Conservation (phyloP, 2,797 vertebrate genomes). For the Knipowitschia caucasica region DNA sequence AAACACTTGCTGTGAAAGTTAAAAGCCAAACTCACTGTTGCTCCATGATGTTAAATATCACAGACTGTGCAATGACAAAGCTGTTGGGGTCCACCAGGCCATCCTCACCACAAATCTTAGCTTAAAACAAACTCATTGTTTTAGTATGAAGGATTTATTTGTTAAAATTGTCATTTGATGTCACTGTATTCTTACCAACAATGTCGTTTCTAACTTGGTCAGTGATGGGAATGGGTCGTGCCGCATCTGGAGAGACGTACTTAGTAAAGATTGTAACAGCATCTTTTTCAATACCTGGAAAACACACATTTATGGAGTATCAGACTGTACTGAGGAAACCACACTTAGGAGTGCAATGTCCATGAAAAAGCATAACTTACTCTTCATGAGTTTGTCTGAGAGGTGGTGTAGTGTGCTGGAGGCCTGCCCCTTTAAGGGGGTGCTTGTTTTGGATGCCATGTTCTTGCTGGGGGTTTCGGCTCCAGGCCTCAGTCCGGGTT, state of each 20-base stretch:
- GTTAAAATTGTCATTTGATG: too few species aligned
- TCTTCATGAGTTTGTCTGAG: constrained; percentile 94
- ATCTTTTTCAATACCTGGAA: constrained; percentile 94
- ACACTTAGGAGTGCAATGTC: too few species aligned
- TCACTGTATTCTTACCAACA: constrained; percentile 81
- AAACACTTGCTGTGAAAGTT: constrained; percentile 16
- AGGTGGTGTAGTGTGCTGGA: constrained; percentile 82
- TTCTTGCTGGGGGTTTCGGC: constrained; percentile 65
- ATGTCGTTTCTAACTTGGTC: constrained; percentile 95
- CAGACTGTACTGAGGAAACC: neutral
- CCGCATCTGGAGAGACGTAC: constrained; percentile 96
- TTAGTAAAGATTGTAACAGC: constrained; percentile 97
- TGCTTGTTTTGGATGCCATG: constrained; percentile 74
- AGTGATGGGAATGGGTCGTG: constrained; percentile 93
- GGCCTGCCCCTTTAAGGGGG: constrained; percentile 78
- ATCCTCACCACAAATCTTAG: constrained; percentile 97
- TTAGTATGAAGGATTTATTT: too few species aligned
- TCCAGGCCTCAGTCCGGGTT: constrained; percentile 48
- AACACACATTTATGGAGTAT: neutral
- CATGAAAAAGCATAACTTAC: constrained; percentile 74
- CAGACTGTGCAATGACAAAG: constrained; percentile 89
- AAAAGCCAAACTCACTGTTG: constrained; percentile 88
- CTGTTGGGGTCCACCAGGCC: constrained; percentile 98
- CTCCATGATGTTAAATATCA: constrained; percentile 88
- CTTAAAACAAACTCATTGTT: too few species aligned